Evolutionary conservation across 2,113 vertebrate genomes (phyloP).

Genomic region (Papio anubis): DNA sequence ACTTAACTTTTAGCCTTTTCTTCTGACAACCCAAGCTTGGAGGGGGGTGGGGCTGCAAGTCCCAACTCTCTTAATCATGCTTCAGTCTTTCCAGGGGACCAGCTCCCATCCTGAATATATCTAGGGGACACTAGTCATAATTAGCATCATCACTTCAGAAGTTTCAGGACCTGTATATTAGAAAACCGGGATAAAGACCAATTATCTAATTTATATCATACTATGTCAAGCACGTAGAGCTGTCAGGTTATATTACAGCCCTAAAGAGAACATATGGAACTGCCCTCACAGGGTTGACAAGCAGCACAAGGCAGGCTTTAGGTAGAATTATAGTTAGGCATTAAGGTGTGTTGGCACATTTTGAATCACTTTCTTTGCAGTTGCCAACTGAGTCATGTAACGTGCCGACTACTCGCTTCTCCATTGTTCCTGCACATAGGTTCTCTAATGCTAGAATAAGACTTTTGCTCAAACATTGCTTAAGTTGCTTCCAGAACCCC

Average conservation of each 20-base stretch:
- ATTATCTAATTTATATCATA: background rate
- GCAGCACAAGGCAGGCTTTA: background rate
- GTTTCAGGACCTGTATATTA: background rate
- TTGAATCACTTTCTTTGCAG: background rate
- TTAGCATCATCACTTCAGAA: background rate
- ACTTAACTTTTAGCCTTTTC: background rate
- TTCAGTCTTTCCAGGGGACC: background rate
- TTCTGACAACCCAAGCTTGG: background rate
- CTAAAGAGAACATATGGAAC: background rate
- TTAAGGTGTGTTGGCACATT: background rate
- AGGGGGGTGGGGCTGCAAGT: background rate
- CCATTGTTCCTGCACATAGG: background rate
- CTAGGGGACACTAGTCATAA: background rate
- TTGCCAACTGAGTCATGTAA: accelerated
- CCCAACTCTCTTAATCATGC: background rate
- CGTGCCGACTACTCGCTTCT: background rate
- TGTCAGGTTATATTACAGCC: background rate
- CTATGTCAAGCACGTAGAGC: background rate
- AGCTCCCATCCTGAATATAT: background rate
- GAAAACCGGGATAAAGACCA: background rate
- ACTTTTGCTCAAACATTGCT: background rate
- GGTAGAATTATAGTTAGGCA: background rate
- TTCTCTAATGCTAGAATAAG: background rate
- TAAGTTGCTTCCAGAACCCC: background rate
- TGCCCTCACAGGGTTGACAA: background rate